A percentile compares a stretch with the other conserved stretches of the same genome.
Evolutionary conservation across 2,888 invertebrate genomes (phyloP).

Genomic region (Notocelia uddmanniana): DNA sequence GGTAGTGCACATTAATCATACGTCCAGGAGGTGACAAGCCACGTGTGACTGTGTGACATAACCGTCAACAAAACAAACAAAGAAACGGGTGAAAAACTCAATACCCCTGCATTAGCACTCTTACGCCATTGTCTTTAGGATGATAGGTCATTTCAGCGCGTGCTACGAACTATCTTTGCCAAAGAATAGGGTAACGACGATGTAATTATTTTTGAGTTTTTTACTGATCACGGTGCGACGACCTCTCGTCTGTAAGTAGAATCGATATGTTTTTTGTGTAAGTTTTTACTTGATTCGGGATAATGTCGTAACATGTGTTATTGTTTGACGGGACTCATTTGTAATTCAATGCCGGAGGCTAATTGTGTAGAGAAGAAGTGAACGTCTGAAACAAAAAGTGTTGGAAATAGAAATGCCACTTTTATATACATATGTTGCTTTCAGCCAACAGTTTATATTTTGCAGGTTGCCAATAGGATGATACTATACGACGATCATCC

Average conservation of each 20-base stretch:
- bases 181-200: conserved; percentile 45
- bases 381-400: neutral
- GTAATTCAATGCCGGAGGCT: conserved; percentile 39
- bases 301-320: conserved; percentile 42
- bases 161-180: conserved; percentile 3
- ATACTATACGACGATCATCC: no score
- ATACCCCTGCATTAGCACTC: conserved; percentile 8
- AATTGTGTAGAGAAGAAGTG: conserved; percentile 1
- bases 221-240: conserved; percentile 33
- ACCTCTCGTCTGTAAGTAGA: conserved; percentile 41
- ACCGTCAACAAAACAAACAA: conserved; percentile 37
- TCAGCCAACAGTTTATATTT: no score
- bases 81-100: neutral
- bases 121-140: conserved; percentile 24
- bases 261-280: conserved; percentile 43
- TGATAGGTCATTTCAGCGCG: neutral
- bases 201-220: conserved; percentile 44
- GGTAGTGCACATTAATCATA: conserved; percentile 44
- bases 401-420: neutral
- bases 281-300: conserved; percentile 37
- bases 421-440: neutral
- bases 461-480: no score
- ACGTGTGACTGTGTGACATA: conserved; percentile 46
- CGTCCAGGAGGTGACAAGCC: conserved; percentile 42
- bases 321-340: conserved; percentile 39